Base-by-base conservation (phyloP, 2,888 invertebrate species). In the Calameuta idolon region DNA sequence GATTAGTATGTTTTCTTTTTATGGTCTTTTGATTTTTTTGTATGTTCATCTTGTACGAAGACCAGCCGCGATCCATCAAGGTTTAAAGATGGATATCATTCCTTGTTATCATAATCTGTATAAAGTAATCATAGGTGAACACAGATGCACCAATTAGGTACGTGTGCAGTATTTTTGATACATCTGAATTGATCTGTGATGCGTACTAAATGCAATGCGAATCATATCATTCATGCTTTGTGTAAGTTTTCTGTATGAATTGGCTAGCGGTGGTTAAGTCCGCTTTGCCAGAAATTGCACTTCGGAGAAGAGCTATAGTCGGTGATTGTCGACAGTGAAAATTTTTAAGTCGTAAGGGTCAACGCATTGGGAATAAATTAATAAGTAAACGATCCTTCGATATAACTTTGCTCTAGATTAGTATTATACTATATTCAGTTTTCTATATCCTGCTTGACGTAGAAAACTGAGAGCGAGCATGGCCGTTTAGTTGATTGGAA, bases 131-230 rank as follows among this genome's bases (percentile, higher is more conserved):
- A 78, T 80, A 79, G 79, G 69, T 76, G 77, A 79, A 82, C 80
- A 79, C 79, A 81, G 78, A 81, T 81, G 80, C 83, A 83, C 82
- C 79, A 78, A 79, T 81, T 79, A 80, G 76, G 79, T 76, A 82
- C 81, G 37, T 68, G 79, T 82, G 83, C 82, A 79, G 82, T 87
- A 86, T 86, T 86, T 87, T 86, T 87, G 85, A 87, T 87, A 86
- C 85, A 82, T 83, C 82, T 82, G 81, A 85, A 86, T 82, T 83
- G 81, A 85, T 83, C 83, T 85, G 86, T 85, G 85, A 85, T 85
- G 87, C 79, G 79, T 79, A 71, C 71, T 71, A 31, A 34, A 31
- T 31, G 15, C 71, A 71, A n/a, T 34, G 33, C 71, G 33, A 71
- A 34, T n/a, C 71, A 71, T 71, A 71, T 71, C 71, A 31, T 34